Evolutionary conservation across 2,113 vertebrate genomes (phyloP).

Genomic region (Columba livia): DNA sequence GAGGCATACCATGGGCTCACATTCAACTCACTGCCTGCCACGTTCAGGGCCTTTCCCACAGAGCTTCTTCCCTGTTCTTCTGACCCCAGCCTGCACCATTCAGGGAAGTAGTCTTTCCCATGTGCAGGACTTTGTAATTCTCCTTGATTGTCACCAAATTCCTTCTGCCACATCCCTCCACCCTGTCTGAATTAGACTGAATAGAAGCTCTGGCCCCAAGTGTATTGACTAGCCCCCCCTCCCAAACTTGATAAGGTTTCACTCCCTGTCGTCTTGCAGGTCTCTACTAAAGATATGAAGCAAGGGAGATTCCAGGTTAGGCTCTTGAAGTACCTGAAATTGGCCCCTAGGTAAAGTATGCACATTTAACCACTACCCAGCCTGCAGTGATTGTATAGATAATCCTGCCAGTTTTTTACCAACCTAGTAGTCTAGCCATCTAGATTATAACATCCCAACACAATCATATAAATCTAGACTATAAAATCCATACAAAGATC

Average conservation of each 20-base stretch:
- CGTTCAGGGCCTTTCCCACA: neutral
- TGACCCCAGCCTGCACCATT: neutral
- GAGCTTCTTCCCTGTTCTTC: neutral
- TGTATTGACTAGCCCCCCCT: neutral
- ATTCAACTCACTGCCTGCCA: neutral
- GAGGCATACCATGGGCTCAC: neutral
- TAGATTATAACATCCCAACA: neutral
- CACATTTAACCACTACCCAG: neutral
- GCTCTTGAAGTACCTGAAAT: neutral
- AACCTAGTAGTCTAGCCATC: neutral
- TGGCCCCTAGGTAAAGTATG: neutral
- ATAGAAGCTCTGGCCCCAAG: neutral
- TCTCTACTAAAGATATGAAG: neutral
- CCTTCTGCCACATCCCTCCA: neutral
- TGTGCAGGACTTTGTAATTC: neutral
- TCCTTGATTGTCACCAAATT: neutral
- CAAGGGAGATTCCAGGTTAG: neutral
- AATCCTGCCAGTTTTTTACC: neutral
- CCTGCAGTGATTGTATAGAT: neutral
- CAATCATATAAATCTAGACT: neutral
- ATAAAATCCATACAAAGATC: neutral
- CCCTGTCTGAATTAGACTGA: neutral
- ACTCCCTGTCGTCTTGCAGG: neutral
- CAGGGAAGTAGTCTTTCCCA: neutral
- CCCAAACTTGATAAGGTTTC: too few relatives aligned